phyloP scores from a whole-genome alignment of 2,888 invertebrate species.

The Brachypterus glaber region DNA sequence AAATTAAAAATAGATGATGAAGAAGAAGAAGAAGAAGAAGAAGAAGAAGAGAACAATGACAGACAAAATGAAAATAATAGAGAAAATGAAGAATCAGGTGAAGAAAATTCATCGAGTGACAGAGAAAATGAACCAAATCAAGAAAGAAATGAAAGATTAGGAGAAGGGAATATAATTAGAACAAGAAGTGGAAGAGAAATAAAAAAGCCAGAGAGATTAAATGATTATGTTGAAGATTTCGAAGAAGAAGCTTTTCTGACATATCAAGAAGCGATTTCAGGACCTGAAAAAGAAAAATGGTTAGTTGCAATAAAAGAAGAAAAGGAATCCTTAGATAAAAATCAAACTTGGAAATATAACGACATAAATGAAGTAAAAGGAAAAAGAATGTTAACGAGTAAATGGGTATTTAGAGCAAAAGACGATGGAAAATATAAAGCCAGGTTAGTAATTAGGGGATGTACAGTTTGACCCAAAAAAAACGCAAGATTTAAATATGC shows the following conservation, averaged over 20 bases:
- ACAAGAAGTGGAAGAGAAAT: slow-evolving; percentile 3
- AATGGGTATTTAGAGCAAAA: slow-evolving; percentile 15
- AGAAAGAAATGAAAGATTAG: slow-evolving; percentile 1
- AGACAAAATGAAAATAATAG: too few species aligned
- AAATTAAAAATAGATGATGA: background rate
- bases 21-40: slow-evolving; percentile 1
- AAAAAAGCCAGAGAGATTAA: too few species aligned
- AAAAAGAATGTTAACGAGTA: slow-evolving; percentile 13
- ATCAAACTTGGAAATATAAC: slow-evolving; percentile 19
- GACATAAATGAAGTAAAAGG: slow-evolving; percentile 14
- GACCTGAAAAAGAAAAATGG: slow-evolving; percentile 18
- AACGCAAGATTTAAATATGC: too few species aligned
- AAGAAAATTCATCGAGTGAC: too few species aligned
- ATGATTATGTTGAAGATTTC: too few species aligned
- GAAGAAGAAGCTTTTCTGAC: slow-evolving; percentile 9
- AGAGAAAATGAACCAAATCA: too few species aligned
- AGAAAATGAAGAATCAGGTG: too few species aligned
- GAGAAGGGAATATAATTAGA: slow-evolving; percentile 4
- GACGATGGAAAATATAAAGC: too few species aligned
- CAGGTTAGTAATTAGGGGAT: slow-evolving; percentile 14
- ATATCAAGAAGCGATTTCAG: too few species aligned
- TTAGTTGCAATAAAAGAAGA: slow-evolving; percentile 20
- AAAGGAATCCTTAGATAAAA: slow-evolving; percentile 18
- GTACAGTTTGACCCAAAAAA: too few species aligned
- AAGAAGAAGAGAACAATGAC: background rate